Conservation (phyloP, 2,888 invertebrate genomes). For the Exocentrus adspersus region DNA sequence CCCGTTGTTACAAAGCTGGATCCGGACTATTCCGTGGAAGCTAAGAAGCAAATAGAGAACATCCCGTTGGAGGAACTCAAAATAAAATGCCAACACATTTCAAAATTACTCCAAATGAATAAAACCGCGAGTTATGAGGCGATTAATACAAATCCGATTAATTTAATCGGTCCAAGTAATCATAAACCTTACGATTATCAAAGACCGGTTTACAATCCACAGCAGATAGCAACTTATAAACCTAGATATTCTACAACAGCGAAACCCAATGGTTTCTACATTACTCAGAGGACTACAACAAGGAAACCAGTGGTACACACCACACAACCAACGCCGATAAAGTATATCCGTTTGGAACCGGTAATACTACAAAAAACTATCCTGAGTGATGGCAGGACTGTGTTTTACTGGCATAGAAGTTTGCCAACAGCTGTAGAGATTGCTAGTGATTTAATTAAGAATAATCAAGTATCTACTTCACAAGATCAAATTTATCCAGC, state of each 20-base stretch:
- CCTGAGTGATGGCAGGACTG: constrained; percentile 57
- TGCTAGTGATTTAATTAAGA: constrained; percentile 9
- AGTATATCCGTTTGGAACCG: constrained; percentile 60
- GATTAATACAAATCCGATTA: not conserved
- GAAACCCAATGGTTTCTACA: constrained; percentile 50
- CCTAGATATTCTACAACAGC: constrained; percentile 37
- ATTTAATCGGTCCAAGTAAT: not conserved
- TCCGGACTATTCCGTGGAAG: constrained; percentile 39
- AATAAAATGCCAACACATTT: constrained; percentile 54
- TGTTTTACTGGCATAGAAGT: constrained; percentile 60
- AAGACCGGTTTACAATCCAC: constrained; percentile 36
- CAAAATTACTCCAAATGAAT: constrained; percentile 43
- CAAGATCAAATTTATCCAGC: not conserved
- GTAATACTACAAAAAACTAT: constrained; percentile 60
- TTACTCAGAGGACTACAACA: constrained; percentile 44
- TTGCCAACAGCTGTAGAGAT: constrained; percentile 52
- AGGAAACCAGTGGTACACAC: constrained; percentile 29
- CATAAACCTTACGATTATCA: constrained; percentile 7
- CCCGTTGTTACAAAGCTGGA: constrained; percentile 45
- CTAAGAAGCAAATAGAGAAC: constrained; percentile 35
- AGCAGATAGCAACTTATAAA: constrained; percentile 25
- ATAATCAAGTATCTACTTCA: constrained; percentile 10
- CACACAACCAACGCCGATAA: constrained; percentile 45
- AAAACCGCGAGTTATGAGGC: constrained; percentile 11
- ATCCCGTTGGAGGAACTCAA: constrained; percentile 51